Percentiles rank a stretch among this genome's conserved stretches.
Conservation (phyloP, 1,140 invertebrate species). For the Drosophila prosaltans region DNA sequence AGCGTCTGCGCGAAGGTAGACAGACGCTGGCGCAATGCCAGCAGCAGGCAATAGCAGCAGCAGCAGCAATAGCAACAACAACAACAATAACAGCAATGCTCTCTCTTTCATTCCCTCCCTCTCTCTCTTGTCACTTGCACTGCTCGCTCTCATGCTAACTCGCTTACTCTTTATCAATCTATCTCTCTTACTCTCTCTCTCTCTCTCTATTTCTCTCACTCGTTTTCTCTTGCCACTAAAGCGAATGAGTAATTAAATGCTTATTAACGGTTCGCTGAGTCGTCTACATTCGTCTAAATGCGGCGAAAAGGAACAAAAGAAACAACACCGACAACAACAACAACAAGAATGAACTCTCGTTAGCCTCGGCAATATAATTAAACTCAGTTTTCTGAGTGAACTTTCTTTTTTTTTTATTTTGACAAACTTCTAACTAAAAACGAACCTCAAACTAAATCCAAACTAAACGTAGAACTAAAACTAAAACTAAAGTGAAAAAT, state of each 20-base stretch:
- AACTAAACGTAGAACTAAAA: constrained; percentile 1
- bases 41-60: constrained; percentile 20
- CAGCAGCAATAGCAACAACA: not conserved
- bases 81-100: constrained; percentile 11
- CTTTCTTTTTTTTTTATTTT: too few species aligned
- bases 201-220: constrained; percentile 33
- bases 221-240: constrained; percentile 15
- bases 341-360: constrained; percentile 57
- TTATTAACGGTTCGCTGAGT: constrained; percentile 80
- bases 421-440: too few species aligned
- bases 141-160: not conserved
- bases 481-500: constrained; percentile 3
- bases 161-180: not conserved
- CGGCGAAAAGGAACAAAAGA: too few species aligned
- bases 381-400: constrained; percentile 63
- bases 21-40: constrained; percentile 62
- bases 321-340: constrained; percentile 10
- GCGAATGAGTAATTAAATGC: constrained; percentile 78
- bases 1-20: constrained; percentile 77
- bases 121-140: constrained; percentile 11
- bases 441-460: constrained; percentile 10
- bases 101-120: constrained; percentile 15
- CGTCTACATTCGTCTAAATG: constrained; percentile 25
- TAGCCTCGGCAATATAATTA: constrained; percentile 72
- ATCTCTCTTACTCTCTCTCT: constrained; percentile 23